Evolutionary conservation across 23 tunicate species (phyloP).

Genomic region (Halocynthia roretzi): DNA sequence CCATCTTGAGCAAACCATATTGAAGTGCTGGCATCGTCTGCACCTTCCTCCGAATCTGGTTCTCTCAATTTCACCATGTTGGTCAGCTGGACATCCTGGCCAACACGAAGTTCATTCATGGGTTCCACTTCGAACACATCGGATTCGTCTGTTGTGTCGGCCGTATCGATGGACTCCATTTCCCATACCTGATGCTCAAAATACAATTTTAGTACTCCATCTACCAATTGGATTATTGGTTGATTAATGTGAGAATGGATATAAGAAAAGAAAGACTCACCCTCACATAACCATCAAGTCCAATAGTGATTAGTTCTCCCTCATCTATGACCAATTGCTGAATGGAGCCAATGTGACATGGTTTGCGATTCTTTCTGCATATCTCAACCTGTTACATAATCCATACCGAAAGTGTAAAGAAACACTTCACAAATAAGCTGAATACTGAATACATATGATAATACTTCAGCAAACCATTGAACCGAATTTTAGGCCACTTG

Average conservation of each 20-base stretch:
- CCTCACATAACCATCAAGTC: constrained; percentile 89
- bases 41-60: constrained; percentile 33
- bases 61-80: constrained; percentile 84
- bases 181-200: constrained; percentile 79
- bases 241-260: neutral
- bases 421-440: too few relatives aligned
- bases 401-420: neutral
- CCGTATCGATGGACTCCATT: constrained; percentile 92
- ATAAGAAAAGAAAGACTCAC: constrained; percentile 33
- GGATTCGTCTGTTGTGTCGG: constrained; percentile 86
- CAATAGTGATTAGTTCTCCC: constrained; percentile 94
- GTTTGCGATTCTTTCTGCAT: constrained; percentile 62
- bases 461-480: neutral
- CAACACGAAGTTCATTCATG: constrained; percentile 89
- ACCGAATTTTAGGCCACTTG: neutral
- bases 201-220: neutral
- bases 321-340: constrained; percentile 91
- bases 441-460: neutral
- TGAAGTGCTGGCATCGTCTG: constrained; percentile 52
- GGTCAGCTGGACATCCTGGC: constrained; percentile 74
- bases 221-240: too few relatives aligned
- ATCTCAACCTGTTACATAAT: constrained; percentile 64
- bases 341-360: constrained; percentile 90
- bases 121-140: constrained; percentile 87
- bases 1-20: constrained; percentile 96